Conservation (phyloP, 2,888 invertebrate species). For the Sussaba pulchella region DNA sequence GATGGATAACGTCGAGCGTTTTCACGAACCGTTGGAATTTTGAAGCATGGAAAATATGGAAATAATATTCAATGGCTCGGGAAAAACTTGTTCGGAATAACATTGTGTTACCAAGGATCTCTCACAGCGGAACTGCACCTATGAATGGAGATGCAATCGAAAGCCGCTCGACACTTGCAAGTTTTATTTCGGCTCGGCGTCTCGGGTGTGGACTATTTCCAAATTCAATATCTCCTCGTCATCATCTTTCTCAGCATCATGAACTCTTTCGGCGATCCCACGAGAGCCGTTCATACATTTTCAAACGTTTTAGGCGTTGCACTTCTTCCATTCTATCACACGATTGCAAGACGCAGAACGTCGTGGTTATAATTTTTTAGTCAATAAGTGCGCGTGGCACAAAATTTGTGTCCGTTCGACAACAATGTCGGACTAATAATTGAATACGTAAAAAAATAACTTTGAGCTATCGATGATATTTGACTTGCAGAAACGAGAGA, state of each 20-base stretch:
- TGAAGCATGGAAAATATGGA: not conserved
- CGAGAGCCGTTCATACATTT: not conserved
- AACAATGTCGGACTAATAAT: too few species aligned
- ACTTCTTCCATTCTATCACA: not conserved
- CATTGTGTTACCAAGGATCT: not conserved
- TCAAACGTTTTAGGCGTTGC: not conserved
- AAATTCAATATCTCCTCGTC: slow-evolving; percentile 7
- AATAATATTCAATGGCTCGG: slow-evolving; percentile 10
- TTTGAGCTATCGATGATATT: too few species aligned
- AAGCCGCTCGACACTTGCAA: slow-evolving; percentile 1
- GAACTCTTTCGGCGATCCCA: not conserved
- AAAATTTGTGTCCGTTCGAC: too few species aligned
- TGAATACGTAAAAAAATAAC: too few species aligned
- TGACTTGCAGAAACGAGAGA: too few species aligned
- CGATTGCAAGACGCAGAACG: not conserved
- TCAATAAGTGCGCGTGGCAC: too few species aligned
- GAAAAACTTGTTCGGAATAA: slow-evolving; percentile 20
- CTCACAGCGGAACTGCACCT: not conserved
- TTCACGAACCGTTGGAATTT: slow-evolving; percentile 1
- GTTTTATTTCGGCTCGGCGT: not conserved
- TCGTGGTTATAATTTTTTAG: too few species aligned
- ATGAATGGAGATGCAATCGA: slow-evolving; percentile 2
- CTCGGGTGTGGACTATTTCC: not conserved
- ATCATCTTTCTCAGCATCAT: not conserved
- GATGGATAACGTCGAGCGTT: not conserved